A percentile compares a stretch with the other conserved stretches of the same genome.
Evolutionary conservation across 2,113 vertebrate species (phyloP).

Genomic region (Pelodiscus sinensis): DNA sequence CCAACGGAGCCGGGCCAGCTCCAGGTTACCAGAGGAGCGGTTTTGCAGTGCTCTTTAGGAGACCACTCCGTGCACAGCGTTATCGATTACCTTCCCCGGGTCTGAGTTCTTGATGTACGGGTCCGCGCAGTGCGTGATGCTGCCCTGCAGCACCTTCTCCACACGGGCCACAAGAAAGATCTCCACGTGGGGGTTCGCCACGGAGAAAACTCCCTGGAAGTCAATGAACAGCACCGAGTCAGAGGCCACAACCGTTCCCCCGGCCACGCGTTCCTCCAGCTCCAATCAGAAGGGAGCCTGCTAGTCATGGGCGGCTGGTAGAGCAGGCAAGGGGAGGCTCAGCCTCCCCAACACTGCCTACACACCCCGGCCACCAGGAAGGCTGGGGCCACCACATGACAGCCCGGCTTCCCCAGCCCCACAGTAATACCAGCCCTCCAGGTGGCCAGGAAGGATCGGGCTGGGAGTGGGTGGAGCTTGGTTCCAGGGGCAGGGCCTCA

Average conservation of each 20-base stretch:
- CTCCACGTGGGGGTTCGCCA: slow-evolving; percentile 91
- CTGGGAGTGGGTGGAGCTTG: too few relatives aligned
- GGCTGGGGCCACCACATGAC: too few relatives aligned
- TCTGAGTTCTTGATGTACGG: slow-evolving; percentile 94
- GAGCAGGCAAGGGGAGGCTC: too few relatives aligned
- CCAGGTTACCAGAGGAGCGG: neutral
- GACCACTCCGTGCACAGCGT: accelerated
- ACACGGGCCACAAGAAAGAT: slow-evolving; percentile 93
- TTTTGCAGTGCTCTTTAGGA: neutral
- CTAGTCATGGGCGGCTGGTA: too few relatives aligned
- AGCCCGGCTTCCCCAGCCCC: too few relatives aligned
- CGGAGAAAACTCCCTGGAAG: slow-evolving; percentile 92
- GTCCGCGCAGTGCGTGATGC: slow-evolving; percentile 93
- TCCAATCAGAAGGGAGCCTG: neutral
- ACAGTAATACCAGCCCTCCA: too few relatives aligned
- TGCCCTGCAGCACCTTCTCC: slow-evolving; percentile 96
- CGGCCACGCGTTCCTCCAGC: neutral
- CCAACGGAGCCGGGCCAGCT: neutral
- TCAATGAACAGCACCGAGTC: slow-evolving; percentile 2
- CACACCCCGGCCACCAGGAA: too few relatives aligned
- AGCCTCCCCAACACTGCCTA: too few relatives aligned
- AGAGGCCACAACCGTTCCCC: neutral
- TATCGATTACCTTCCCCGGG: slow-evolving; percentile 83
- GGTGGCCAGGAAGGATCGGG: too few relatives aligned
- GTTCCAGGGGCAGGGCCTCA: too few relatives aligned